Conservation (phyloP, 2,797 vertebrate genomes). For the Enteromius paludinosus region DNA sequence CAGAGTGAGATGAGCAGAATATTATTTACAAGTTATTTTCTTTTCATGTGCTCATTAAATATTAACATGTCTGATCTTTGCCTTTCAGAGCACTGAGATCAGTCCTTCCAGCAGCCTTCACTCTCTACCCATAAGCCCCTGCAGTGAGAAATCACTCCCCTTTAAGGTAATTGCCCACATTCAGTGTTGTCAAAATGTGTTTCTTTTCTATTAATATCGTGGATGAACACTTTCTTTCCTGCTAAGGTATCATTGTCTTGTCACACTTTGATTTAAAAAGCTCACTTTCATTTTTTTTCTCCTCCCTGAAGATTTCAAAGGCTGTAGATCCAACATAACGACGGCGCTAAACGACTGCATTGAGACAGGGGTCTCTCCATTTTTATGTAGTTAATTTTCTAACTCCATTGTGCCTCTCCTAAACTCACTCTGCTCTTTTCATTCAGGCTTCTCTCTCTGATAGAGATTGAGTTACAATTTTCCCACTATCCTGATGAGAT, state of each 20-base stretch:
- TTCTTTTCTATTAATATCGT: constrained; percentile 4
- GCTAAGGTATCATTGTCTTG: constrained; percentile 16
- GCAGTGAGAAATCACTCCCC: constrained; percentile 87
- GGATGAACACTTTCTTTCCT: constrained; percentile 4
- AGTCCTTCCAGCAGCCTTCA: constrained; percentile 93
- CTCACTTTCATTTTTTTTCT: constrained; percentile 16
- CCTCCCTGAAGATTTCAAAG: constrained; percentile 29
- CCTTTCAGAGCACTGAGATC: constrained; percentile 88
- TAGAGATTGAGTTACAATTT: constrained; percentile 12
- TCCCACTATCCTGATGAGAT: constrained; percentile 65
- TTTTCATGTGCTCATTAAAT: constrained; percentile 36
- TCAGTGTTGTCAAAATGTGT: constrained; percentile 20
- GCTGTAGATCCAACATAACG: constrained; percentile 17
- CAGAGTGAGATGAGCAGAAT: not conserved
- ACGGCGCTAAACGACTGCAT: constrained; percentile 10
- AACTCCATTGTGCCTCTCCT: constrained; percentile 28
- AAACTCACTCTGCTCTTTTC: constrained; percentile 29
- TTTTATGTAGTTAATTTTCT: constrained; percentile 15
- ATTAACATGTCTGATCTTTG: constrained; percentile 32
- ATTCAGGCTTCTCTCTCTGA: constrained; percentile 1
- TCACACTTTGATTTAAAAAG: constrained; percentile 31
- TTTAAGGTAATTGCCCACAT: constrained; percentile 85
- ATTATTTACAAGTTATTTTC: constrained; percentile 1
- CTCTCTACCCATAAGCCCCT: constrained; percentile 94
- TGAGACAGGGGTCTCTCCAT: constrained; percentile 25